Conservation (phyloP, 2,113 vertebrate genomes). For the Chinchilla lanigera region DNA sequence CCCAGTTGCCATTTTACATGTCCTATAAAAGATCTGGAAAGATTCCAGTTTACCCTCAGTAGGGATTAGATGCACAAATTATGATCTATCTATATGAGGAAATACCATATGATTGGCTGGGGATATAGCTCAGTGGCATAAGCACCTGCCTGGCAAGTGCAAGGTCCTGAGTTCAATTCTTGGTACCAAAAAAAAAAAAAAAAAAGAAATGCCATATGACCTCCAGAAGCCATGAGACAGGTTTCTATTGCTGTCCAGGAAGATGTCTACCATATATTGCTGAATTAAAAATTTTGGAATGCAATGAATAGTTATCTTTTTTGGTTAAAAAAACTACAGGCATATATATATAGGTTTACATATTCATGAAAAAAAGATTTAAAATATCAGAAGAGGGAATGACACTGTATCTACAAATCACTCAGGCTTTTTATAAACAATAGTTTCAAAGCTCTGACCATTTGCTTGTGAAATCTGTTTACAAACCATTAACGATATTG, state of each 20-base stretch:
- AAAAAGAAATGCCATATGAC: neutral
- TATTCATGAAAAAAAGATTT: neutral
- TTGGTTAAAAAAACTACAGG: neutral
- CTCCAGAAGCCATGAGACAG: neutral
- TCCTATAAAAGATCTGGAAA: conserved; percentile 28
- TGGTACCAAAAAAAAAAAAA: too few species aligned
- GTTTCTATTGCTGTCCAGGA: neutral
- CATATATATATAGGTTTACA: neutral
- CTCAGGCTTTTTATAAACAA: neutral
- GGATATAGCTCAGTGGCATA: too few species aligned
- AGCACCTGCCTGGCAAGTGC: too few species aligned
- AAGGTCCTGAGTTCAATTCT: too few species aligned
- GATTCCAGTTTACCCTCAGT: neutral
- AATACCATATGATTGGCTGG: neutral
- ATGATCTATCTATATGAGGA: neutral
- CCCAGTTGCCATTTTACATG: neutral
- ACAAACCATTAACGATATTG: conserved; percentile 42
- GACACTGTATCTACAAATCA: neutral
- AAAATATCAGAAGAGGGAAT: neutral
- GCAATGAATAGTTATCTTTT: neutral
- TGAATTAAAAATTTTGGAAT: neutral
- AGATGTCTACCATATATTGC: neutral
- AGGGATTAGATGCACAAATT: neutral
- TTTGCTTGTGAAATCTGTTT: conserved; percentile 29
- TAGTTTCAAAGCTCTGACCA: neutral